Evolutionary conservation across 2,113 vertebrate genomes (phyloP).

Genomic region (Notiomystis cincta): DNA sequence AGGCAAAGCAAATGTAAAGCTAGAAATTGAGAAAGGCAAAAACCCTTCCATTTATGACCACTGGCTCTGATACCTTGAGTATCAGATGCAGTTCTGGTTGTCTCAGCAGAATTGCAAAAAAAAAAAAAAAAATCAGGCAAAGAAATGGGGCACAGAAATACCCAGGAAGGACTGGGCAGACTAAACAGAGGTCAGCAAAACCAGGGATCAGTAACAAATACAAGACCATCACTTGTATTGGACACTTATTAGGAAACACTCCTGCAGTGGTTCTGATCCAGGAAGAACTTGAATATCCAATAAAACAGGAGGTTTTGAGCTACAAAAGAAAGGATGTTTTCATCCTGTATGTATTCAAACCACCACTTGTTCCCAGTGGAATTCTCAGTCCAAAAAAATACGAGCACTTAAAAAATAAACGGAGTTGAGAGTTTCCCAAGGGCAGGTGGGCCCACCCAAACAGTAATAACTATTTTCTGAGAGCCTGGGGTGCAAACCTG

Average conservation of each 20-base stretch:
- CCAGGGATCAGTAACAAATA: background rate
- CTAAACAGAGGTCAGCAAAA: background rate
- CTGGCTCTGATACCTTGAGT: background rate
- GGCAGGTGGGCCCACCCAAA: background rate
- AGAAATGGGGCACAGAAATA: background rate
- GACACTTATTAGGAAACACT: background rate
- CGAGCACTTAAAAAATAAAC: accelerated
- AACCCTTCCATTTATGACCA: background rate
- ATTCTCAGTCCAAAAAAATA: background rate
- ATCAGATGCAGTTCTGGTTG: background rate
- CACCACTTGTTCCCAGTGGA: background rate
- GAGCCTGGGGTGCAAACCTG: background rate
- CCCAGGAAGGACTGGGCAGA: background rate
- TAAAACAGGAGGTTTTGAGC: background rate
- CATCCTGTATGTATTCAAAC: background rate
- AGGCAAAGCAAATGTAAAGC: background rate
- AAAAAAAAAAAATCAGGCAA: no score
- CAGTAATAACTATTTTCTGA: background rate
- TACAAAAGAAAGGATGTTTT: background rate
- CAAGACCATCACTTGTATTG: background rate
- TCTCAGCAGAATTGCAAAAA: background rate
- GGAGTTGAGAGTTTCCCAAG: background rate
- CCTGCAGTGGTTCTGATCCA: background rate
- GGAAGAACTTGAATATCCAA: background rate
- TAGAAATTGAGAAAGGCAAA: background rate